Conservation (phyloP, 2,888 invertebrate species). For the Acanthoscelides obtectus region DNA sequence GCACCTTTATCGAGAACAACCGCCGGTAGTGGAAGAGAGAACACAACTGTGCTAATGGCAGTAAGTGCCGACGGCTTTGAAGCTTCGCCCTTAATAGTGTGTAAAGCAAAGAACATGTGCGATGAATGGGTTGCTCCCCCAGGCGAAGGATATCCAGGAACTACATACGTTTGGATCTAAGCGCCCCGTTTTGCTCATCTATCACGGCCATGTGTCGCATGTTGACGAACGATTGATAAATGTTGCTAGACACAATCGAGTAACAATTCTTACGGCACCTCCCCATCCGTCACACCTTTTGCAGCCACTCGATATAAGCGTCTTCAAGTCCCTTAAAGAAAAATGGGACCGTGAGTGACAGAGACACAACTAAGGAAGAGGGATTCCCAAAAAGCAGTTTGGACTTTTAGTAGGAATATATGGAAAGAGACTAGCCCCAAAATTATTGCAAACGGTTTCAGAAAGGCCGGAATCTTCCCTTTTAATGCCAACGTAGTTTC, state of each 20-base stretch:
- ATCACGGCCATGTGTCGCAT: slow-evolving; percentile 35
- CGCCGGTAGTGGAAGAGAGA: slow-evolving; percentile 9
- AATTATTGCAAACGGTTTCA: slow-evolving; percentile 10
- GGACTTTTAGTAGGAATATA: slow-evolving; percentile 7
- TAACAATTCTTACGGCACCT: slow-evolving; percentile 29
- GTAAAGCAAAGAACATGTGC: slow-evolving; percentile 11
- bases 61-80: slow-evolving; percentile 4
- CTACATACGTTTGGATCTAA: slow-evolving; percentile 24
- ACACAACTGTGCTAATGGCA: slow-evolving; percentile 7
- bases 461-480: slow-evolving; percentile 12
- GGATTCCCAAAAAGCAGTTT: slow-evolving; percentile 8
- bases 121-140: slow-evolving; percentile 1
- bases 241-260: slow-evolving; percentile 1
- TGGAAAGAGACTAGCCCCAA: slow-evolving; percentile 5
- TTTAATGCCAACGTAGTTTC: slow-evolving; percentile 10
- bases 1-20: slow-evolving; percentile 9
- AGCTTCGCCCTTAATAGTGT: slow-evolving; percentile 8
- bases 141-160: slow-evolving; percentile 6
- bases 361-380: slow-evolving; percentile 3
- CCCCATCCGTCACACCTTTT: slow-evolving; percentile 32
- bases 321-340: slow-evolving; percentile 6
- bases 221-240: slow-evolving; percentile 16
- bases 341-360: slow-evolving; percentile 11
- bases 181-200: slow-evolving; percentile 33
- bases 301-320: slow-evolving; percentile 28